Evolutionary conservation across 2,888 invertebrate genomes (phyloP), one percentile per base, ranked within the genome.

Genomic region (Drosophila parthenogenetica): DNA sequence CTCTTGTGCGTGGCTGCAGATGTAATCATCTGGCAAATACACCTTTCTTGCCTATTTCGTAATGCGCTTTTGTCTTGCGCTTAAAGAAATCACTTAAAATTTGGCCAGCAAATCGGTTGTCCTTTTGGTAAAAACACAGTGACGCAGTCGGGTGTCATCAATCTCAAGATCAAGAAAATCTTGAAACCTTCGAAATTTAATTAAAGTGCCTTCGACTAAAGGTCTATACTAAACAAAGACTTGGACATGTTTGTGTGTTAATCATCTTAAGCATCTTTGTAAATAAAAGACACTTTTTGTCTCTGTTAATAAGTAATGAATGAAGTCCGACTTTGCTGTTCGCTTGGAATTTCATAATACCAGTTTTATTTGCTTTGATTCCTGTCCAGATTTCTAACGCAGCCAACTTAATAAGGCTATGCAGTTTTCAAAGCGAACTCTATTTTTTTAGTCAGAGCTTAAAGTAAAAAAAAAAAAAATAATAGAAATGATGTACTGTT

Each of bases 1-100:
- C 45, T 57, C 35, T 54, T 40, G 37, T 35, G 39, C 58, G 29
- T 46, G 45, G 29, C 35, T 22, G 25, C 51, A 69, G 51, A 48
- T 62, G 61, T 48, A 53, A 69, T 61, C 59, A 67, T 17, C 32
- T 63, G 57, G 22, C 51, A 22, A 64, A 57, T 71, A 49, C 48
- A 60, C 43, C 42, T 66, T 53, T 57, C n/a, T 57, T 29, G 19
- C 35, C 39, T 40, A 72, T 76, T 77, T 74, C 78, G 62, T 70
- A 64, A 73, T 66, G 48, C 60, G 51, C 42, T 49, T 43, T 32
- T 49, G 29, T 32, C 32, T 45, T 63, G 7, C 7, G 39, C 50
- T 13, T 49, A 43, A 68, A 43, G 50, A 19, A 63, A 46, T 19
- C 63, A 53, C 58, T 57, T 45, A 25, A 64, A 58, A 48, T 50